Base-by-base conservation (phyloP, 1,140 invertebrate genomes). In the Calliopsis andreniformis region DNA sequence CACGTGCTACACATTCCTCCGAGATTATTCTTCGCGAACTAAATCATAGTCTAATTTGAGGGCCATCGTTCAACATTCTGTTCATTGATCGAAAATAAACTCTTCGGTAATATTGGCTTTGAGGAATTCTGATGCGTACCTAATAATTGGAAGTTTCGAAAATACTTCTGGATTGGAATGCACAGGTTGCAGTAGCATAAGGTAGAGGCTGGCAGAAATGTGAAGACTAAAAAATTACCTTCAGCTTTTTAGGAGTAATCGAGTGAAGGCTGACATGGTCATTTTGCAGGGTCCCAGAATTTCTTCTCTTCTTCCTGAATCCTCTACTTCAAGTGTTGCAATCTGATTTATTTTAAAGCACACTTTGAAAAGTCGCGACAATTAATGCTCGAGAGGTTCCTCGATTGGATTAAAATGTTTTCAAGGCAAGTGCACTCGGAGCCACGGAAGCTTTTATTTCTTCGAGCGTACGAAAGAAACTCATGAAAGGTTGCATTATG, bases 401-500 rank as follows among this genome's bases (percentile, higher is more conserved):
- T 39, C 42, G 23, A 45, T 62, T 45, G n/a, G 32, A n/a, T 59
- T 20, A 45, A 25, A 62, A 39, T 28, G 12, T 62, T 23, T 72
- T 49, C 45, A 10, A 12, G n/a, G 59, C 53, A 72, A 53, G 20
- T 25, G 16, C 32, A 42, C 59, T 42, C 3, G 20, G 18, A 6
- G 32, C 25, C 10, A n/a, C 45, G 6, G 6, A 30, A 18, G 35
- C 39, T 71, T 39, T 62, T 51, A 10, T 35, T 4, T 18, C 6
- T 12, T 16, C 3, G 25, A 58, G 25, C 5, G 30, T 14, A 62
- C 10, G 45, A 20, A n/a, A 12, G 7, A 7, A 14, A 28, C 2
- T 39, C 0, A 58, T 75, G 42, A 75, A 75, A 43, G 71, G 42
- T 47, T 1, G 51, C 71, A 67, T 75, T 75, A 56, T 75, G 53